Evolutionary conservation across 2,797 vertebrate genomes (phyloP).

Genomic region (Amazonetta brasiliensis): DNA sequence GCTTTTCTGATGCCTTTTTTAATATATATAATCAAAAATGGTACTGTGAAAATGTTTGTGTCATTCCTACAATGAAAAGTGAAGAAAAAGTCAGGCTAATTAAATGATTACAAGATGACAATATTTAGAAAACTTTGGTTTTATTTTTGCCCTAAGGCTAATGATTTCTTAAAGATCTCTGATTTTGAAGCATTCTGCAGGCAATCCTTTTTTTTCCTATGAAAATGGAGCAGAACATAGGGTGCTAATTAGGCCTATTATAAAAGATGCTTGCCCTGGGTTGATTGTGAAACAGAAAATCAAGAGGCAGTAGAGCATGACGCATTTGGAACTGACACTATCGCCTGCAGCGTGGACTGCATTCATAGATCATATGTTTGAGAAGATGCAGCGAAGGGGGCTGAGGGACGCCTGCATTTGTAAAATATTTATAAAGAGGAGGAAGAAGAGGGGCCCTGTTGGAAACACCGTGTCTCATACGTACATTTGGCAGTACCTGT

Average conservation of each 20-base stretch:
- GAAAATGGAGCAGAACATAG: constrained; percentile 8
- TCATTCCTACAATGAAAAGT: not conserved
- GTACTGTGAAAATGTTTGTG: not conserved
- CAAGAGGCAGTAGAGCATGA: constrained; percentile 72
- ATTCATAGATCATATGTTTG: constrained; percentile 70
- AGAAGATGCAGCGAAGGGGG: constrained; percentile 20
- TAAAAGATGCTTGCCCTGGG: constrained; percentile 63
- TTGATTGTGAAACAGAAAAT: constrained; percentile 67
- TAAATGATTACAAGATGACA: not conserved
- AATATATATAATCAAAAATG: not conserved
- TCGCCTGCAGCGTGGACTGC: constrained; percentile 59
- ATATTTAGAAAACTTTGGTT: not conserved
- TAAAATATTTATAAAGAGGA: constrained; percentile 30
- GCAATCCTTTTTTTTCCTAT: not conserved
- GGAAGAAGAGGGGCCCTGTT: not conserved
- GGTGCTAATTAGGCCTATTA: constrained; percentile 69
- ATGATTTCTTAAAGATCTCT: not conserved
- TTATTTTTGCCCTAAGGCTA: not conserved
- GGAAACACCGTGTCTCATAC: not conserved
- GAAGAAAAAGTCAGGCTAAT: not conserved
- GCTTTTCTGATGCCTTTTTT: not conserved
- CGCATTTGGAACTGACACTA: constrained; percentile 70
- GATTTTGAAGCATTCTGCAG: not conserved
- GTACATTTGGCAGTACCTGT: not conserved
- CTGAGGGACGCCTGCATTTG: not conserved